Evolutionary conservation across 2,888 invertebrate genomes (phyloP).

Genomic region (Cryptocheilus praepositus): DNA sequence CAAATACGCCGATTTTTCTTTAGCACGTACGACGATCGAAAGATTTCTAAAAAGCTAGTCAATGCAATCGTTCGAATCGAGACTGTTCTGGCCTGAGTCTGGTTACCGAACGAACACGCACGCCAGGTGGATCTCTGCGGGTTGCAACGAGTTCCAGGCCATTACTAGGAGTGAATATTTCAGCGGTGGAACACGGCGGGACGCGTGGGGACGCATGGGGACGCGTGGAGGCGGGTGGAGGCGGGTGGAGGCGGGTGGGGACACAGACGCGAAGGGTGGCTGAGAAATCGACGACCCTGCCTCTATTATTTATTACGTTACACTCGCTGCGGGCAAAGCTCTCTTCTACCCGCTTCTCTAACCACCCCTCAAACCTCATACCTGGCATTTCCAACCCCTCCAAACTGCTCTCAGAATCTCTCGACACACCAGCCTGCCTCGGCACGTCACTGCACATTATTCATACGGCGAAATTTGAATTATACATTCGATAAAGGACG

Average conservation of each 20-base stretch:
- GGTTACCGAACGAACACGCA: slow-evolving; percentile 44
- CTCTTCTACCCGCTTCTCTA: slow-evolving; percentile 18
- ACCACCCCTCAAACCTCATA: slow-evolving; percentile 5
- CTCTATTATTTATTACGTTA: slow-evolving; percentile 68
- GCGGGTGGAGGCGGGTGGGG: no score
- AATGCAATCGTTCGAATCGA: slow-evolving; percentile 28
- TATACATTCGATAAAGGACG: slow-evolving; percentile 65
- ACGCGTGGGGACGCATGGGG: slow-evolving; percentile 46
- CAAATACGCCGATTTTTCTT: neutral
- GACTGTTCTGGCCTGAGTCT: slow-evolving; percentile 27
- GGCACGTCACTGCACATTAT: slow-evolving; percentile 67
- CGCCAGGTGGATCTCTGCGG: slow-evolving; percentile 53
- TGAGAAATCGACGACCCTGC: slow-evolving; percentile 57
- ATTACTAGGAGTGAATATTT: slow-evolving; percentile 65
- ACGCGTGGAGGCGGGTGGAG: no score
- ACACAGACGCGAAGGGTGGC: slow-evolving; percentile 49
- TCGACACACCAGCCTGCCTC: slow-evolving; percentile 23
- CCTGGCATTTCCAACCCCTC: slow-evolving; percentile 23
- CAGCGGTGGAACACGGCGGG: slow-evolving; percentile 39
- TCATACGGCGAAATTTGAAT: slow-evolving; percentile 68
- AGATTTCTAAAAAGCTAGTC: no score
- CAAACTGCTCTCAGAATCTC: slow-evolving; percentile 15
- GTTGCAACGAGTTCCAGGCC: slow-evolving; percentile 54
- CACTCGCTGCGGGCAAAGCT: slow-evolving; percentile 51
- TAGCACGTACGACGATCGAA: no score